These are phyloP conservation scores for Rhea americana DNA, from an alignment of 2,113 vertebrate genomes.

Conservation along the genomic window DNA sequence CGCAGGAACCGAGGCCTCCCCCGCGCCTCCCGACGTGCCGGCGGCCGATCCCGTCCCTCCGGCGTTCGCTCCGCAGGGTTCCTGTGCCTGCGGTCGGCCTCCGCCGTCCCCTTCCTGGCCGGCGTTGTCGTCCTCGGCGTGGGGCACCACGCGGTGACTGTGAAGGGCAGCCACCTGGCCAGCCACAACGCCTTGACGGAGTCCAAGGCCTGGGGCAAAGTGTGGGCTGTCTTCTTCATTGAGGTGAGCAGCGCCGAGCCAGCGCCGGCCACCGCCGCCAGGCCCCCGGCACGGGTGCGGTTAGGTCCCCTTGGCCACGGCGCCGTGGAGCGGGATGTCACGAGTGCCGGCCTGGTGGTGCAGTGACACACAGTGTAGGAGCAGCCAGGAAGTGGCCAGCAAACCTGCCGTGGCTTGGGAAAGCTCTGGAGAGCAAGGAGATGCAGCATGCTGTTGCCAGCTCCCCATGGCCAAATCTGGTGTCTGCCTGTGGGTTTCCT, in stretches of 20 bases:
- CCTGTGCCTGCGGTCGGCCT: constrained; percentile 81
- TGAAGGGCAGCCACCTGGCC: constrained; percentile 92
- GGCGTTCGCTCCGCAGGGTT: constrained; percentile 79
- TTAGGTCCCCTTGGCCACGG: rapidly evolving
- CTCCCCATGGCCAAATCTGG: too few species aligned
- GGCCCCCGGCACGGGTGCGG: not conserved
- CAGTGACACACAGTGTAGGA: too few species aligned
- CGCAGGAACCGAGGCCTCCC: too few species aligned
- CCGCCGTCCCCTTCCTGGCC: constrained; percentile 64
- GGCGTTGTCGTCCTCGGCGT: constrained; percentile 83
- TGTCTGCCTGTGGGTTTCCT: too few species aligned
- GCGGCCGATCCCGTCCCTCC: not conserved
- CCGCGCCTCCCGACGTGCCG: rapidly evolving
- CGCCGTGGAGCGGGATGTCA: not conserved
- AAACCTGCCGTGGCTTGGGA: too few species aligned
- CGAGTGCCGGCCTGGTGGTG: too few species aligned
- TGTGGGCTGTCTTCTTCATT: constrained; percentile 91
- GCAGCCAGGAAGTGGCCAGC: too few species aligned
- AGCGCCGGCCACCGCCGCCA: too few species aligned
- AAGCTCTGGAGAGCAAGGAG: too few species aligned
- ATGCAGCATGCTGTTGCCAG: too few species aligned
- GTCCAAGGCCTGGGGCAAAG: constrained; percentile 80
- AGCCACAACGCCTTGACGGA: constrained; percentile 86
- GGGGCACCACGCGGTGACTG: constrained; percentile 81
- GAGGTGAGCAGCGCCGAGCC: constrained; percentile 78